phyloP scores from a whole-genome alignment of 2,113 vertebrate species.

The Naja naja region DNA sequence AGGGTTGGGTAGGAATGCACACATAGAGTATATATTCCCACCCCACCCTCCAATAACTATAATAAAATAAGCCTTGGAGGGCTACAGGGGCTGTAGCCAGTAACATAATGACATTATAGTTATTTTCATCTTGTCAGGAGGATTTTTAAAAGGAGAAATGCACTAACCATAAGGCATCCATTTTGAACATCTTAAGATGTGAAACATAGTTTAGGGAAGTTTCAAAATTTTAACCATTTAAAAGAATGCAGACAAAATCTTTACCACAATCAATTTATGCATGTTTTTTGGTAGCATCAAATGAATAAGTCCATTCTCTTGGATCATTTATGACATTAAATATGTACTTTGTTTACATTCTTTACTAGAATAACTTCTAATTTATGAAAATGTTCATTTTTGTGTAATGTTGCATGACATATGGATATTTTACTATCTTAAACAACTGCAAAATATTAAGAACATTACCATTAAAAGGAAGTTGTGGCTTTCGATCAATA shows the following conservation, averaged over 20 bases:
- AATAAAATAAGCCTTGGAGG: neutral
- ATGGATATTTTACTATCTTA: neutral
- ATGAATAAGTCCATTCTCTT: neutral
- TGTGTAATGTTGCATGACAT: neutral
- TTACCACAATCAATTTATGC: neutral
- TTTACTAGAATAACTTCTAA: neutral
- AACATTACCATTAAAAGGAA: slow-evolving; percentile 83
- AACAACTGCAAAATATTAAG: neutral
- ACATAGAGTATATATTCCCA: neutral
- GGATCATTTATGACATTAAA: neutral
- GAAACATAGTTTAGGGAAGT: neutral
- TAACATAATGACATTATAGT: neutral
- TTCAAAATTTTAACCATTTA: neutral
- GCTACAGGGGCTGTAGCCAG: neutral
- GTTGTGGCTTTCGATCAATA: slow-evolving; percentile 83
- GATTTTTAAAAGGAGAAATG: neutral
- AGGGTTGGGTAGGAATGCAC: neutral
- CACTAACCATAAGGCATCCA: neutral
- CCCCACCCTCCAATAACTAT: neutral
- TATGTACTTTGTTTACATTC: neutral
- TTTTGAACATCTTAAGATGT: neutral
- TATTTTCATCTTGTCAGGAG: neutral
- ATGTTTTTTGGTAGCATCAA: neutral
- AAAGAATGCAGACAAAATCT: neutral
- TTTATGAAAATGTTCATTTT: neutral